These are phyloP conservation scores for Isurus oxyrinchus DNA, from an alignment of 2,113 vertebrate species.

Conservation along the genomic window DNA sequence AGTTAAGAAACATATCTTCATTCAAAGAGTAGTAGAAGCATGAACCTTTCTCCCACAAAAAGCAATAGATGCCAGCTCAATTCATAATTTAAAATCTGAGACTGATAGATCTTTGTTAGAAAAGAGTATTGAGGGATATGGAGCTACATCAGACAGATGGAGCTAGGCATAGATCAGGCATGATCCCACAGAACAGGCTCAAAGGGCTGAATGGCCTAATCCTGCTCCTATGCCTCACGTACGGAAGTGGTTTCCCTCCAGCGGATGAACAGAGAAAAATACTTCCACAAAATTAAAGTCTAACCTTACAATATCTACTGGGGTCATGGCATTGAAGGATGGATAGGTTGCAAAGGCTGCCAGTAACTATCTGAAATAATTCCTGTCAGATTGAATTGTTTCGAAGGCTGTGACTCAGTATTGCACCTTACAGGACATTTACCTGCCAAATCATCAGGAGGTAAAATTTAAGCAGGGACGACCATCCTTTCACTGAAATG, in stretches of 20 bases:
- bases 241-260: neutral
- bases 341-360: neutral
- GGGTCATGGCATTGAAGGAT: neutral
- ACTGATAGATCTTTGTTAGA: neutral
- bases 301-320: neutral
- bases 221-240: neutral
- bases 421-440: neutral
- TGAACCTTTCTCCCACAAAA: neutral
- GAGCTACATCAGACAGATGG: neutral
- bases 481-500: neutral
- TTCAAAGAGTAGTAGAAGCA: neutral
- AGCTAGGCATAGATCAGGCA: neutral
- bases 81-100: neutral
- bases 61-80: neutral
- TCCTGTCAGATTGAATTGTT: neutral
- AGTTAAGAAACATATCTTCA: neutral
- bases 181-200: neutral
- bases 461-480: neutral
- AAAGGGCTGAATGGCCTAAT: neutral
- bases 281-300: neutral
- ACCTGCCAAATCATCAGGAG: neutral
- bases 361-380: neutral
- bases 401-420: neutral
- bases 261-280: neutral
- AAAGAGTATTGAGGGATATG: neutral